These are phyloP conservation scores for Montipora sp. DNA, from an alignment of 64 coral and sea anemone species.

Conservation along the genomic window DNA sequence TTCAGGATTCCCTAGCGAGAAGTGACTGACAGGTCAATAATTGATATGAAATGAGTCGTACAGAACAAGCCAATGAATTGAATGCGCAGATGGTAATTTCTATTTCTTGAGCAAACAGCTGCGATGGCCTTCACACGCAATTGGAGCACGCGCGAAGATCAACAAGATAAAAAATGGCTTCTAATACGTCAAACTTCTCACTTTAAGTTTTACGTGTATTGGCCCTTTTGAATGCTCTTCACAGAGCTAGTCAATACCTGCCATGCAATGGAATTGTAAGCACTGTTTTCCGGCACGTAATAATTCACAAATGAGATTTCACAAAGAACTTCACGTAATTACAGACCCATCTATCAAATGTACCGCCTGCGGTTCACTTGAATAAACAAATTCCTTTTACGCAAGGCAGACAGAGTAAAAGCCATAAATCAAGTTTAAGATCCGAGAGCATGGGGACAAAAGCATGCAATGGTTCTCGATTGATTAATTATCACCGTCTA, in stretches of 20 bases:
- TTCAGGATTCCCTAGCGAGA: not conserved
- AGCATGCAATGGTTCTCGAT: not conserved
- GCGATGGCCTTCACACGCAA: slow-evolving; percentile 39
- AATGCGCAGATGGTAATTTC: slow-evolving; percentile 42
- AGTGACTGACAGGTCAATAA: slow-evolving; percentile 39
- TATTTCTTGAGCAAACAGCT: slow-evolving; percentile 51
- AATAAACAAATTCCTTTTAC: slow-evolving; percentile 57
- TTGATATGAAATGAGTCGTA: slow-evolving; percentile 57
- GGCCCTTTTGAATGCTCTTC: slow-evolving; percentile 1
- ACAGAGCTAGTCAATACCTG: not conserved
- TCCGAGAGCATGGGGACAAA: not conserved
- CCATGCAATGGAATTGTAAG: slow-evolving; percentile 15
- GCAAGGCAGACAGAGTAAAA: not conserved
- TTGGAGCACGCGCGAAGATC: slow-evolving; percentile 29
- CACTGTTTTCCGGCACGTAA: slow-evolving; percentile 14
- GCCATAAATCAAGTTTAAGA: slow-evolving; percentile 14
- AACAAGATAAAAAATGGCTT: not conserved
- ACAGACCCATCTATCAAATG: slow-evolving; percentile 51
- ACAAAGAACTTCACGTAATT: slow-evolving; percentile 58
- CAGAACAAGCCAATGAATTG: slow-evolving; percentile 25
- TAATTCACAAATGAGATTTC: slow-evolving; percentile 52
- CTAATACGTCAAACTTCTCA: not conserved
- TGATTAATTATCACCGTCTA: not conserved
- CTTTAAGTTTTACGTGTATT: slow-evolving; percentile 38
- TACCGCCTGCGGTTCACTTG: slow-evolving; percentile 17